Evolutionary conservation across 2,113 vertebrate genomes (phyloP), one percentile per base, ranked within the genome.

Genomic region (Corythornis cristatus): DNA sequence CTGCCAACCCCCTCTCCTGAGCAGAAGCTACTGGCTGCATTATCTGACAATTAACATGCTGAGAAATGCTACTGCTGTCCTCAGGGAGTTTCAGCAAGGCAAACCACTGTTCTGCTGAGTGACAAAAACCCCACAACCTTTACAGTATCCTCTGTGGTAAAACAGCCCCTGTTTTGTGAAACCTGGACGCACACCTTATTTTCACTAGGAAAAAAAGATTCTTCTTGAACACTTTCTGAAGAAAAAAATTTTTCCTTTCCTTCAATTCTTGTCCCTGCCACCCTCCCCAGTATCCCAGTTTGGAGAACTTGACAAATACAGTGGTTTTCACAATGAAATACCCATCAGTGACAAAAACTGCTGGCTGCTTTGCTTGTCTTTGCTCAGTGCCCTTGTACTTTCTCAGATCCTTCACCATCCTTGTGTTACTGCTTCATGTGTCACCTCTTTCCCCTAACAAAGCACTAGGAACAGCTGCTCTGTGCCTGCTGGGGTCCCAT

Each of bases 11-110:
- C 72, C 33, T 76, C 77, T 85, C 70, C 73, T 45, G 45, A 95
- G 93, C 83, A 95, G 80, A 88, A 93, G 65, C 92, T 90, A 90
- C 66, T 3, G 40, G 46, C 86, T 87, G 80, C 64, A 45, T 70
- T 91, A 46, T 80, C 88, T 88, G 81, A 85, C 80, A 93, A 89
- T 93, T 92, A 91, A 88, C 87, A 90, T 75, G 65, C 91, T 85
- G 70, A 79, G 68, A 95, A 90, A 94, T 82, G 88, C 88, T 88
- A 64, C 56, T 40, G 67, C 29, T 31, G 74, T 93, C 92, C 86
- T 92, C 45, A 4, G 87, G 73, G 94, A 96, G 76, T 73, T 95
- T 90, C 74, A 88, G 50, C 8, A 7, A 91, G 74, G 80, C 82
- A 86, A 82, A 93, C 77, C 42, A 42, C 71, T 51, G 31, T 54